Evolutionary conservation across 2,113 vertebrate species (phyloP).

Genomic region (Romanogobio albipinnatus): DNA sequence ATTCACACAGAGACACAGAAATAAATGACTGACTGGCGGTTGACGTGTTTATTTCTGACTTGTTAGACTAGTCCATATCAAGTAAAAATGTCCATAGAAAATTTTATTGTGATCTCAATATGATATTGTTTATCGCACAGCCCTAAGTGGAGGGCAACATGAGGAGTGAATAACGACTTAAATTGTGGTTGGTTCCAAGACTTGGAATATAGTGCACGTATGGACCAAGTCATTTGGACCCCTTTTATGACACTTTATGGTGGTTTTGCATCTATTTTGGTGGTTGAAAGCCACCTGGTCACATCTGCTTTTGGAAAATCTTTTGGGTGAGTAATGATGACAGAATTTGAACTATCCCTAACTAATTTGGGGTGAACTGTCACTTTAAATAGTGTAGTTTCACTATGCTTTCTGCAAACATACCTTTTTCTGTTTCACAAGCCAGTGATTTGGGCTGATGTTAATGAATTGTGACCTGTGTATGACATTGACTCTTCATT

Average conservation of each 20-base stretch:
- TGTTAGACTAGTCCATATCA: no score
- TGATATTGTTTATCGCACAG: no score
- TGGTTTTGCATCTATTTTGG: background rate
- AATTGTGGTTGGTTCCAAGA: background rate
- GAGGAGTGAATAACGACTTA: background rate
- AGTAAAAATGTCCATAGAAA: no score
- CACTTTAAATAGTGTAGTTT: background rate
- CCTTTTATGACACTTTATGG: background rate
- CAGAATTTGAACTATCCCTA: no score
- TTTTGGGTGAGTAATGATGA: no score
- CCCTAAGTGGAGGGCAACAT: background rate
- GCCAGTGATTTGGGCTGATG: background rate
- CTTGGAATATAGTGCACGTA: background rate
- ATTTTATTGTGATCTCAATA: no score
- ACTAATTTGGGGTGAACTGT: background rate
- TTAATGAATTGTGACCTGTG: slow-evolving; percentile 2
- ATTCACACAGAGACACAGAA: no score
- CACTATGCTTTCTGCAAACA: slow-evolving; percentile 5
- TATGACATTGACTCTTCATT: slow-evolving; percentile 32
- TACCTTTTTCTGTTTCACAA: background rate
- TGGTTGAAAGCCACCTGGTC: no score
- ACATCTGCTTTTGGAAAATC: no score
- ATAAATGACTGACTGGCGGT: no score
- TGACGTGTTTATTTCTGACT: no score
- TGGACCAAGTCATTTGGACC: background rate